Base-by-base conservation (phyloP, 2,888 invertebrate genomes). In the Stratiomys singularior region DNA sequence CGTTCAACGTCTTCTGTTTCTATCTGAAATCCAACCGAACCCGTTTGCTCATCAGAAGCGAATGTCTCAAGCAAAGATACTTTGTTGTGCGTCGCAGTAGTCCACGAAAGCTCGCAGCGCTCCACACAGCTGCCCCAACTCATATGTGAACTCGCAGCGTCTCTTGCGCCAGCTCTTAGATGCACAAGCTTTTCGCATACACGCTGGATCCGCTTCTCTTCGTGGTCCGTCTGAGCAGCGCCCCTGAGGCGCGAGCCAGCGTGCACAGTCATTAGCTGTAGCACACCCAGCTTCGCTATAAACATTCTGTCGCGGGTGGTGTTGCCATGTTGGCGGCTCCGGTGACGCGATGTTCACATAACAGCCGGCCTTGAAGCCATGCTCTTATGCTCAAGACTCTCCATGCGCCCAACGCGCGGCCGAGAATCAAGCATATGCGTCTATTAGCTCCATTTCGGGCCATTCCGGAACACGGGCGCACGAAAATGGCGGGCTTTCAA, bases 41-140 rank as follows among this genome's bases (percentile, higher is more conserved):
- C 46, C 76, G 67, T 30, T 76, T 67, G 76, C 63, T 76, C 27
- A 56, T 76, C 28, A 46, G 30, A 76, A 76, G 44, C 76, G 76
- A 76, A 76, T 76, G 66, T 44, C 60, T 25, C 23, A 25, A 60
- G 60, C 37, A 7, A 30, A 37, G 60, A 25, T 58, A 74, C 58
- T 74, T 74, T 74, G 74, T 60, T 74, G 58, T 58, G 74, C 74
- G 74, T 37, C 58, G 74, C 60, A 74, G 23, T 56, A 37, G 60
- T 37, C 15, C 74, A 30, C 58, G 37, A 58, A 28, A 74, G 74
- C 58, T 71, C n/a, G 25, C 27, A 71, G 23, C 27, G 71, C 71
- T 46, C 64, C 30, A 64, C 18, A 23, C 23, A 9, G 27, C 13
- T 46, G 11, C 28, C 37, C 30, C 44, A 28, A 5, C 66, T 44